These are phyloP conservation scores for Macrobrachium nipponense DNA, from an alignment of 1,140 invertebrate genomes.

Conservation along the genomic window DNA sequence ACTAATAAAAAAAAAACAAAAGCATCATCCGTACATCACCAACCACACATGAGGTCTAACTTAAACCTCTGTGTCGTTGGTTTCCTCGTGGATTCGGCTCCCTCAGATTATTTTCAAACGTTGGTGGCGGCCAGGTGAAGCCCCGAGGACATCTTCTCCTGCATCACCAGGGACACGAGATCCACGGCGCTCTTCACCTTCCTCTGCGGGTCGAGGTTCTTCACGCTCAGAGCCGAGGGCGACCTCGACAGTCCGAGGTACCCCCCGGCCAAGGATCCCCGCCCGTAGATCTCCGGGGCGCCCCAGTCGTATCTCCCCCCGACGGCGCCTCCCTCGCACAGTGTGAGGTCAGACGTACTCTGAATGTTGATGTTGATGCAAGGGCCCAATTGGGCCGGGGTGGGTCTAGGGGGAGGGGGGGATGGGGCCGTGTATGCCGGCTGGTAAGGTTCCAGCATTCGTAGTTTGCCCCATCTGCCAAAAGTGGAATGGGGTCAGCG, in stretches of 20 bases:
- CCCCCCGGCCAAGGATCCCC: conserved; percentile 35
- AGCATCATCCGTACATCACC: neutral
- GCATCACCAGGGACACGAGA: conserved; percentile 61
- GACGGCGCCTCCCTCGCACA: neutral
- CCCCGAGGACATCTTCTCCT: conserved; percentile 59
- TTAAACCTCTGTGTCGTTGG: neutral
- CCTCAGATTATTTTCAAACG: neutral
- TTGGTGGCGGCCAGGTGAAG: conserved; percentile 35
- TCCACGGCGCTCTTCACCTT: conserved; percentile 62
- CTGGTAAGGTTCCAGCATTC: conserved; percentile 88
- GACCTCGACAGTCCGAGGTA: conserved; percentile 40
- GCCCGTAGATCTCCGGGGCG: conserved; percentile 29
- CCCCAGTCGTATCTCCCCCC: conserved; percentile 47
- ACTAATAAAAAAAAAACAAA: neutral
- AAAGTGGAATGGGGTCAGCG: neutral
- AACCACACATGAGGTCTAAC: too few relatives aligned
- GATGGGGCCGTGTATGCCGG: conserved; percentile 79
- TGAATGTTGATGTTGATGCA: conserved; percentile 52
- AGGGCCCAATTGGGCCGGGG: conserved; percentile 23
- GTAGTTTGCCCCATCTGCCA: conserved; percentile 89
- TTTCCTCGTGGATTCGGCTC: too few relatives aligned
- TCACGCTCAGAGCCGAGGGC: conserved; percentile 45
- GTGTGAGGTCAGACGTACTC: conserved; percentile 52
- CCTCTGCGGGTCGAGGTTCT: conserved; percentile 52
- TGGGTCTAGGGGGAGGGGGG: conserved; percentile 36